Conservation (phyloP, 2,797 vertebrate genomes). For the Dendrocincla tyrannina region DNA sequence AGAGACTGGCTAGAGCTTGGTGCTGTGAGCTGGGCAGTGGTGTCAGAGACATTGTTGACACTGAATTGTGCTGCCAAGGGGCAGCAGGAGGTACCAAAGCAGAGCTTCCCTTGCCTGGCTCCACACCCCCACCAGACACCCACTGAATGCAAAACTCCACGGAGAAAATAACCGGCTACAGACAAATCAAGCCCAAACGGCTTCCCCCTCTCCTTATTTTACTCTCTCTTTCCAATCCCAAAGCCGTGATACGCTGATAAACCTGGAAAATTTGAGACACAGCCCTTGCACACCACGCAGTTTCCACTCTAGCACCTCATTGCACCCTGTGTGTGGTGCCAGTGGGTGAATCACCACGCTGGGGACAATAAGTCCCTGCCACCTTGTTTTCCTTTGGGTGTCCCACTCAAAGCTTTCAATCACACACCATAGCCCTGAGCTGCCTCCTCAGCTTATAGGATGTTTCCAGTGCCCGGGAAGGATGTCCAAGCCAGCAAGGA, state of each 20-base stretch:
- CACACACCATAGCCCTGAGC: neutral
- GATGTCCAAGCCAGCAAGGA: neutral
- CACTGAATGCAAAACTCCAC: neutral
- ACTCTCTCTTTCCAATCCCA: neutral
- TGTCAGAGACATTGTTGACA: neutral
- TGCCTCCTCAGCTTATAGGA: neutral
- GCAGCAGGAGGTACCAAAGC: neutral
- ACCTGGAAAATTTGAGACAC: neutral
- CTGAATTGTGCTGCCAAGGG: fast-evolving
- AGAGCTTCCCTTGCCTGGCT: neutral
- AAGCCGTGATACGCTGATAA: neutral
- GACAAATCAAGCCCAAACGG: neutral
- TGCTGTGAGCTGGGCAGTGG: neutral
- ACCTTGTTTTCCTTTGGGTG: neutral
- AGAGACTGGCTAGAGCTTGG: neutral
- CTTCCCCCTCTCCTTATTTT: neutral
- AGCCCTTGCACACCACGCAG: fast-evolving
- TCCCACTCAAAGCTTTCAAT: neutral
- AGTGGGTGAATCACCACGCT: neutral
- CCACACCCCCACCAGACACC: fast-evolving
- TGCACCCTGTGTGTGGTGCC: no score
- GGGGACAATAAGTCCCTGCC: fast-evolving
- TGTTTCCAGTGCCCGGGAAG: neutral
- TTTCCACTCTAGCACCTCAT: neutral
- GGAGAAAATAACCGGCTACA: neutral